These are phyloP conservation scores for Macaria liturata DNA, from an alignment of 2,888 invertebrate genomes.

Conservation along the genomic window DNA sequence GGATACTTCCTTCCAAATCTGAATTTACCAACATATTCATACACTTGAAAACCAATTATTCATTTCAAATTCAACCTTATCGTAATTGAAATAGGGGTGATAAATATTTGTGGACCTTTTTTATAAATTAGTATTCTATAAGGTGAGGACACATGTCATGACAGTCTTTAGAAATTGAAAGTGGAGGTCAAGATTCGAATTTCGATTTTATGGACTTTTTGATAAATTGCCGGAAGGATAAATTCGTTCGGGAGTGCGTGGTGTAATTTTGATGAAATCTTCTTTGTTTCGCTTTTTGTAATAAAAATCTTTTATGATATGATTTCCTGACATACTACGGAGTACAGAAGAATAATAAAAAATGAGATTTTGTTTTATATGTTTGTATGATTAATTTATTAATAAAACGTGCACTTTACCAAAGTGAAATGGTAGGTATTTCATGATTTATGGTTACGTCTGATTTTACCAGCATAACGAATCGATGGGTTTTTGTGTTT, in stretches of 20 bases:
- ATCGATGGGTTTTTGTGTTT: too few species aligned
- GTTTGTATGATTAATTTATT: too few species aligned
- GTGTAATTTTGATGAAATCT: constrained; percentile 5
- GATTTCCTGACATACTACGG: too few species aligned
- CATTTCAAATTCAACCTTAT: constrained; percentile 37
- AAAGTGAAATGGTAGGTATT: too few species aligned
- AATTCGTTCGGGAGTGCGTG: constrained; percentile 15
- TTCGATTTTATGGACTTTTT: constrained; percentile 29
- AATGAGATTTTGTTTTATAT: too few species aligned
- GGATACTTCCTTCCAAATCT: constrained; percentile 48
- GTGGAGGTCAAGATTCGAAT: constrained; percentile 23
- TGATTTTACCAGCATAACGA: too few species aligned
- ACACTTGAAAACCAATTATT: neutral
- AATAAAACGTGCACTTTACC: too few species aligned
- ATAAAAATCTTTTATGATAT: too few species aligned
- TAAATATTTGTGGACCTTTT: neutral
- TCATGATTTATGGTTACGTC: too few species aligned
- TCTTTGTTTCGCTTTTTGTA: neutral
- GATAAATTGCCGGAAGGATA: constrained; percentile 24
- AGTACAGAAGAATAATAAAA: too few species aligned
- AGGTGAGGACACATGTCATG: constrained; percentile 46
- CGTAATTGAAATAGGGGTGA: constrained; percentile 11
- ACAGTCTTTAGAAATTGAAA: constrained; percentile 45
- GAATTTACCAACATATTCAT: constrained; percentile 11
- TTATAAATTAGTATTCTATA: constrained; percentile 24